Evolutionary conservation across 1,140 invertebrate species (phyloP).

Genomic region (Leptinotarsa lineolata): DNA sequence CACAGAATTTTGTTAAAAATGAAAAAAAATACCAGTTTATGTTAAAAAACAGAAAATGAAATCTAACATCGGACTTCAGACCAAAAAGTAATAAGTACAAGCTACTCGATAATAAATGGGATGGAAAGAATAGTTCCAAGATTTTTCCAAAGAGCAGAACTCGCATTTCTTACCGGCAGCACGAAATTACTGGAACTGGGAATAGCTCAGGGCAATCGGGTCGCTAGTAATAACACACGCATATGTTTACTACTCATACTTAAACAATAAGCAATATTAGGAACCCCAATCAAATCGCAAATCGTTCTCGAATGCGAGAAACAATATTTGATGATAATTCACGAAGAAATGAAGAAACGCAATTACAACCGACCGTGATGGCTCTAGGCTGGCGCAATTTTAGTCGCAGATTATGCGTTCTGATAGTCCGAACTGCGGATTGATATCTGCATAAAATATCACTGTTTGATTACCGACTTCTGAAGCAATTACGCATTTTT

Average conservation of each 20-base stretch:
- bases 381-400: constrained; percentile 44
- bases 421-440: constrained; percentile 39
- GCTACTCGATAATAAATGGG: too few species aligned
- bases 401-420: constrained; percentile 42
- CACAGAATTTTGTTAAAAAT: too few species aligned
- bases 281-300: constrained; percentile 7
- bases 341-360: constrained; percentile 26
- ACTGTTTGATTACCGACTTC: constrained; percentile 44
- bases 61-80: too few species aligned
- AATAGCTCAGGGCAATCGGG: too few species aligned
- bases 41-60: too few species aligned
- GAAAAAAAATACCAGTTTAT: too few species aligned
- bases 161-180: too few species aligned
- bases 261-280: constrained; percentile 4
- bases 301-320: constrained; percentile 10
- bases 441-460: constrained; percentile 47
- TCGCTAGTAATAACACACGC: neutral
- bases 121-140: too few species aligned
- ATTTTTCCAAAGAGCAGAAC: too few species aligned
- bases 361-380: constrained; percentile 39
- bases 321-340: constrained; percentile 27
- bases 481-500: constrained; percentile 45
- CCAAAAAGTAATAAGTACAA: too few species aligned
- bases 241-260: constrained; percentile 6
- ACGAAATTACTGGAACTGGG: too few species aligned